Base-by-base conservation (phyloP, 30 jellyfish, hydroid and myxozoan species). In the Nemopilema nomurai region DNA sequence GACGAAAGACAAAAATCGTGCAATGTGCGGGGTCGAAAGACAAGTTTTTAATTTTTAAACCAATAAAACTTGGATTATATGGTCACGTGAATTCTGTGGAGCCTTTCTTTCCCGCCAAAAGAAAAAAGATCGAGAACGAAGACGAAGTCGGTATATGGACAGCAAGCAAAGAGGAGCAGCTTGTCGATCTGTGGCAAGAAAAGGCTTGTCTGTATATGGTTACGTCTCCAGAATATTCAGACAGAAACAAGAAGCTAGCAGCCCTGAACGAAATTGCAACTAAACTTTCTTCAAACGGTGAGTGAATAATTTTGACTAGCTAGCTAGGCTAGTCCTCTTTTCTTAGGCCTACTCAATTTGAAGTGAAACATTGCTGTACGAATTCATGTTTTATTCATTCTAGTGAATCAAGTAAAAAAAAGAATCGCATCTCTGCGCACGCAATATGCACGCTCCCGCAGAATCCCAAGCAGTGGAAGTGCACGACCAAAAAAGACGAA, bases 111-210 rank as follows among this genome's bases (percentile, higher is more conserved):
- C n/a, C n/a, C 73, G 25, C 73, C 4, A 63, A 20, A 8, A 20
- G 53, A 49, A 4, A 69, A 69, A 32, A 69, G 52, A 24, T 22
- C 20, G 8, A 22, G 52, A 52, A 69, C 52, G 79, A 69, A 9
- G 28, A 9, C 25, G 30, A 7, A 22, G 79, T 52, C 4, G 53
- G 28, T 22, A 52, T 69, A 22, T 69, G 53, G 79, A 24, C 79
- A 22, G 79, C 25, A 23, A 52, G 30, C 49, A 69, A 69, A 8
- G 79, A 69, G 20, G 79, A 69, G 28, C 9, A 52, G 71, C 84
- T 74, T 18, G 79, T 74, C 22, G 71, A 41, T 23, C 17, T 74
- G 84, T 22, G 71, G 84, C 84, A 74, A 75, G 84, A 29, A 24
- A 74, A 75, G 22, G 49, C 79, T 19, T 51, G 72, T 75, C 80